Base-by-base conservation (phyloP, 2,113 vertebrate species). In the Agapornis roseicollis region DNA sequence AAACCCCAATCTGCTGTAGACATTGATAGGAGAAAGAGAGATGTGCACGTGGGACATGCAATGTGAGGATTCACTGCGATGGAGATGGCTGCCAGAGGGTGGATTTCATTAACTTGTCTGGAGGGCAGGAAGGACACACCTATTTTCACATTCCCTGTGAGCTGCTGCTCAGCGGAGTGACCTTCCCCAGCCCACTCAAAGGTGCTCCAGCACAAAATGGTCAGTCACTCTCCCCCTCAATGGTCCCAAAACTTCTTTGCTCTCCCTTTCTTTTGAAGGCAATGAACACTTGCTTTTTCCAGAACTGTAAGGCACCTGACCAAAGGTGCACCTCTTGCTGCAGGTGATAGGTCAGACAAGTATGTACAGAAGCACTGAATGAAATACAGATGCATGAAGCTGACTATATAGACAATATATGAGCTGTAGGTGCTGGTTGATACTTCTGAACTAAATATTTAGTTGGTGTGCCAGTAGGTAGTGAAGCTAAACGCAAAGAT, bases 291-390 rank as follows among this genome's bases (percentile, higher is more conserved):
- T 49, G 63, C 11, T 70, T 91, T 78, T 79, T 28, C 35, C 69
- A 53, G 66, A 74, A 35, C 28, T 56, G 27, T 28, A 37, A 84
- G 46, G n/a, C 35, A 60, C 6, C 6, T 55, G 42, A 76, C 27
- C 0, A 0, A 76, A 50, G 9, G 49, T 6, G 6, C 33, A 72
- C 28, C 23, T 14, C 19, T 65, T 60, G 11, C 47, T 50, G 68
- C 88, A 90, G n/a, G n/a, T 35, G 37, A 47, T 23, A 31, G 22
- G 33, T 53, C 33, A 55, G 37, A 80, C 64, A 85, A 49, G 11
- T 53, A 55, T 8, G 46, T 55, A 37, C 61, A 65, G 31, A 82
- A 88, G 29, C 50, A 31, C 0, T 23, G 46, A 87, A 68, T 35
- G 47, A 37, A 37, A 61, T 49, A 70, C 42, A 42, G 37, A 44